Percentiles rank a stretch among this genome's conserved stretches.
Conservation (phyloP, 2,888 invertebrate genomes). For the Cheilosia vernalis region DNA sequence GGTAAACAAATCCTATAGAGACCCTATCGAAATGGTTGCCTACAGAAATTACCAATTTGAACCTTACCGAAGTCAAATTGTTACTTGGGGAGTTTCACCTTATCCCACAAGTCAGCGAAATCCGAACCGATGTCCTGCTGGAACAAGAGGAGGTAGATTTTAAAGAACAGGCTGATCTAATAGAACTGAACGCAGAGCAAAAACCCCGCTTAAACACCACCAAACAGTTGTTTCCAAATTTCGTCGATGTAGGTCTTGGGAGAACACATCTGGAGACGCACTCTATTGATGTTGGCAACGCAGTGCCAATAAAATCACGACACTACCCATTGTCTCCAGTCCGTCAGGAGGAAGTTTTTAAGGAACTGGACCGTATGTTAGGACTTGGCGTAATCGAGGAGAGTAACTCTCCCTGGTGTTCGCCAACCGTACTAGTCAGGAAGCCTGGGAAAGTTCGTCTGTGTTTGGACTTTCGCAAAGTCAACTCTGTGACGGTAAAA, state of each 20-base stretch:
- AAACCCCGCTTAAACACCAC: neutral
- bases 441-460: constrained; percentile 36
- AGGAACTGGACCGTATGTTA: neutral
- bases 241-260: neutral
- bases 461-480: too few species aligned
- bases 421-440: constrained; percentile 73
- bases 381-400: constrained; percentile 5
- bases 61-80: too few species aligned
- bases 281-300: neutral
- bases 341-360: neutral
- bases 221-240: neutral
- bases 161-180: neutral
- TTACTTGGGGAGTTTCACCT: constrained; percentile 2
- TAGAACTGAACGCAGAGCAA: neutral
- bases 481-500: neutral
- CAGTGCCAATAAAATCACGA: constrained; percentile 1
- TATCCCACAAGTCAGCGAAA: neutral
- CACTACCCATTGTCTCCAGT: neutral
- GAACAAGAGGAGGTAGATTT: too few species aligned
- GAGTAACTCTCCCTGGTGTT: neutral
- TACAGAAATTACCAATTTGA: too few species aligned
- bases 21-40: too few species aligned
- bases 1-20: too few species aligned
- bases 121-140: neutral
- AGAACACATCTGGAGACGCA: neutral